Conservation (phyloP, 2,888 invertebrate genomes). For the Chrysina gloriosa region DNA sequence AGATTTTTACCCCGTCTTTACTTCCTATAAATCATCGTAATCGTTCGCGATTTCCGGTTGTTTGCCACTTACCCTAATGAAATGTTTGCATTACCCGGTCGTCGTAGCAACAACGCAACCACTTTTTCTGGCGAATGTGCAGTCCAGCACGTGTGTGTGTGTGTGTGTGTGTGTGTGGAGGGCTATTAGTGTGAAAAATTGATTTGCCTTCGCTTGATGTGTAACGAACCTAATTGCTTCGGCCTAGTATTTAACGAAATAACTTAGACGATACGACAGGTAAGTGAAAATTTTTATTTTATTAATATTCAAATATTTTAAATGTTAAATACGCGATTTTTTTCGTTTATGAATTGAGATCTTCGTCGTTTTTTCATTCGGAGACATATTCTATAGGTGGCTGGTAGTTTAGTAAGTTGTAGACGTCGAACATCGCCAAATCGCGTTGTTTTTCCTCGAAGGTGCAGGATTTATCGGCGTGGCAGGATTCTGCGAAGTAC, state of each 20-base stretch:
- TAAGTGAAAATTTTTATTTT: constrained; percentile 36
- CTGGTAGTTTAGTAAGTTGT: constrained; percentile 45
- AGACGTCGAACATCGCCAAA: constrained; percentile 40
- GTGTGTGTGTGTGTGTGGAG: not conserved
- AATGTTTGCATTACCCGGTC: constrained; percentile 39
- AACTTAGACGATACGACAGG: not conserved
- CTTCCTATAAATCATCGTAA: no score
- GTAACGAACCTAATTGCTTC: not conserved
- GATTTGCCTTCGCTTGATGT: constrained; percentile 17
- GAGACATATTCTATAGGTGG: constrained; percentile 33
- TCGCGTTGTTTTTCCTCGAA: constrained; percentile 38
- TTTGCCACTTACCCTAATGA: constrained; percentile 13
- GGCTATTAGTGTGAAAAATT: constrained; percentile 35
- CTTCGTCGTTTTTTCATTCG: constrained; percentile 38
- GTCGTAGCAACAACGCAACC: constrained; percentile 25
- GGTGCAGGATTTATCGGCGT: constrained; percentile 44
- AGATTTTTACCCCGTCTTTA: no score
- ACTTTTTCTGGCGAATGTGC: not conserved
- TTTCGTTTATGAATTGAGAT: constrained; percentile 17
- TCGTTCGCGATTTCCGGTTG: no score
- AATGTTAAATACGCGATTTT: not conserved
- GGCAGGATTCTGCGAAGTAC: constrained; percentile 45
- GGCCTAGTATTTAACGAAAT: not conserved
- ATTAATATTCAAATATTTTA: not conserved
- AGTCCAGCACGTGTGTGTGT: not conserved